Evolutionary conservation across 1,140 invertebrate genomes (phyloP).

Genomic region (Drosophila arizonae): DNA sequence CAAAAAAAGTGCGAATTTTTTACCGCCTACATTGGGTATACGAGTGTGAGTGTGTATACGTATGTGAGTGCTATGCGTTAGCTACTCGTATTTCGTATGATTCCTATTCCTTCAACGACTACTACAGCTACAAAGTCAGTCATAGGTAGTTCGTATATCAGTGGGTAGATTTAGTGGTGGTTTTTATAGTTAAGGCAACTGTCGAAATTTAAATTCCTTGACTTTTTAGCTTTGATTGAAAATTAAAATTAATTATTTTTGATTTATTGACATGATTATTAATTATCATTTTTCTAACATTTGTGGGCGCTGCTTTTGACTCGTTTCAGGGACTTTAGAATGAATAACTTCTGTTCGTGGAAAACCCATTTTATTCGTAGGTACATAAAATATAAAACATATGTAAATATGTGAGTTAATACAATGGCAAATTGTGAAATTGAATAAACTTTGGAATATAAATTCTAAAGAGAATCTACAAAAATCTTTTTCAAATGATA

Average conservation of each 20-base stretch:
- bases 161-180: conserved; percentile 8
- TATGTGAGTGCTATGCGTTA: conserved; percentile 9
- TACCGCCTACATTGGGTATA: conserved; percentile 49
- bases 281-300: background rate
- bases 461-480: too few relatives aligned
- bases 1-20: conserved; percentile 70
- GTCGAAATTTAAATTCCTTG: conserved; percentile 30
- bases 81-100: conserved; percentile 29
- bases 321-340: conserved; percentile 5
- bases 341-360: conserved; percentile 3
- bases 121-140: conserved; percentile 4
- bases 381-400: too few relatives aligned
- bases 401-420: too few relatives aligned
- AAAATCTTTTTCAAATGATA: too few relatives aligned
- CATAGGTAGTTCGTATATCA: background rate
- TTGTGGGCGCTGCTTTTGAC: conserved; percentile 16
- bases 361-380: background rate
- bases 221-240: conserved; percentile 36
- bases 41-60: conserved; percentile 6
- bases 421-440: too few relatives aligned
- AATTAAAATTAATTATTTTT: conserved; percentile 26
- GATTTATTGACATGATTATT: conserved; percentile 3
- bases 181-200: conserved; percentile 16
- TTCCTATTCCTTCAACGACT: conserved; percentile 11
- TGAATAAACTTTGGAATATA: too few relatives aligned